Conservation (phyloP, 2,113 vertebrate species). For the Anguilla japonica region DNA sequence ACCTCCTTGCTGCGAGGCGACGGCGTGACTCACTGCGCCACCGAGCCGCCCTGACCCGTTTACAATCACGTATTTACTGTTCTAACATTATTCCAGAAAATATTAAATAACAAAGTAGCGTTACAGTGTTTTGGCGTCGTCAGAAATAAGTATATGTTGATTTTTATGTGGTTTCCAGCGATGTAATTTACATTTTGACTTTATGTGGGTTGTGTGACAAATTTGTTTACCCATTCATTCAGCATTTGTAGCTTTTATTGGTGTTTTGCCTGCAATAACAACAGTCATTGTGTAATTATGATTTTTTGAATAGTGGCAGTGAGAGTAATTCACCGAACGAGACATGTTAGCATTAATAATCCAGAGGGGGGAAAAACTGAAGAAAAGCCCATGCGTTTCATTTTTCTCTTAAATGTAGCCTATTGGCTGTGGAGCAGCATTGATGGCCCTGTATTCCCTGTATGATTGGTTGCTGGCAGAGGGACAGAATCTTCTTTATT, state of each 20-base stretch:
- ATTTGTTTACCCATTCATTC: background rate
- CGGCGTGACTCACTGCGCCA: too few species aligned
- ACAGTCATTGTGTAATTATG: background rate
- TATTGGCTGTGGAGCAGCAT: background rate
- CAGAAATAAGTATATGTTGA: background rate
- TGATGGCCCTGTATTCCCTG: background rate
- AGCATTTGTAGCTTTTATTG: background rate
- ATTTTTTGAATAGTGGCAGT: background rate
- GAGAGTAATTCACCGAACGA: slow-evolving; percentile 20
- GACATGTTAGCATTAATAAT: background rate
- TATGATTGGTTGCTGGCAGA: background rate
- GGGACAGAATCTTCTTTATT: too few species aligned
- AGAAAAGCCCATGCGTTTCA: background rate
- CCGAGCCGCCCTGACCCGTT: too few species aligned
- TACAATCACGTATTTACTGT: too few species aligned
- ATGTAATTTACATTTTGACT: background rate
- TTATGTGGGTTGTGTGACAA: background rate
- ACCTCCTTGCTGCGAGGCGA: too few species aligned
- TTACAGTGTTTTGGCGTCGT: background rate
- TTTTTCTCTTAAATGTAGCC: background rate
- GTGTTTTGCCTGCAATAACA: slow-evolving; percentile 10
- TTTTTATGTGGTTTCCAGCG: background rate
- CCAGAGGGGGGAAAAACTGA: background rate
- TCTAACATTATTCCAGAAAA: too few species aligned
- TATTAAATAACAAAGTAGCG: too few species aligned